Evolutionary conservation across 2,797 vertebrate genomes (phyloP), one percentile per base, ranked within the genome.

Genomic region (Pristis pectinata): DNA sequence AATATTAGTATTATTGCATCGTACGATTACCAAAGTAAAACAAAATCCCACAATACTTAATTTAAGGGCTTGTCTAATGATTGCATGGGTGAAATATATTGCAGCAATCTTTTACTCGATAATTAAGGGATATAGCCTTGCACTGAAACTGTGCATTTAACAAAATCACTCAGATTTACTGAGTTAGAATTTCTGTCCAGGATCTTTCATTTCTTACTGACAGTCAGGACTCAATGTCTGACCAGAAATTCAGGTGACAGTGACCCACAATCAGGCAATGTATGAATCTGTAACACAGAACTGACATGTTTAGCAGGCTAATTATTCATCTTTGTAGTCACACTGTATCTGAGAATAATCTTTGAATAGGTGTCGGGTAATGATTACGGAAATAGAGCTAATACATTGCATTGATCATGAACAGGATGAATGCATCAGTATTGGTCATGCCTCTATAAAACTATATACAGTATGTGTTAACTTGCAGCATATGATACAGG

Each of bases 91-190:
- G 61, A 91, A 67, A 67, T 91, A 91, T 91, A 67, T 91, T 91
- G 59, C 87, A 41, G 87, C n/a, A 91, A 67, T 67, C n/a, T 91
- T 67, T 91, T 67, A 67, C 87, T 91, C 61, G 10, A 0, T 44
- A 91, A 91, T 67, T 37, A 64, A 91, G n/a, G 61, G 87, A 30
- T 61, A 91, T 22, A 91, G 87, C 87, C 87, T 91, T 64, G 87
- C 59, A 91, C 3, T 61, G 59, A 61, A 61, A 89, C 85, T 64
- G 59, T 64, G 34, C 56, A 89, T 64, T 91, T 9, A 22, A 37
- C n/a, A 41, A 91, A 64, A 64, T 2, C 59, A 91, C n/a, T 37
- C 87, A 61, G 56, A 64, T 91, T 41, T 64, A 91, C 37, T 24
- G 87, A 91, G 87, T 67, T 67, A 37, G 61, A 91, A 67, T 67